Evolutionary conservation across 2,888 invertebrate genomes (phyloP), one percentile per base, ranked within the genome.

Genomic region (Machimus rusticus): DNA sequence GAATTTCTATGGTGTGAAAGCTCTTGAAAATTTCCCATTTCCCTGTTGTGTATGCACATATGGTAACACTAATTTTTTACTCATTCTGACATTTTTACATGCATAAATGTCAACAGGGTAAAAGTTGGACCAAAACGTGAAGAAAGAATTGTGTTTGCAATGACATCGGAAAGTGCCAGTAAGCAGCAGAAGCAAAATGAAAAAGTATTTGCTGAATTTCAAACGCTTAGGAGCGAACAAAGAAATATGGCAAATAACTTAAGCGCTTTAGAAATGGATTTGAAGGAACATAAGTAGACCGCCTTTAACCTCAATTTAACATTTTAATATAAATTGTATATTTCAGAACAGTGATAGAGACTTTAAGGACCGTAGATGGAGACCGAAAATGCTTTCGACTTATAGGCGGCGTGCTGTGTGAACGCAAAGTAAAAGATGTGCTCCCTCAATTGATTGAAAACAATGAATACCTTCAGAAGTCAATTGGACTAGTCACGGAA

Each of bases 211-310:
- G 94, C 95, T 81, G 97, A 96, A 87, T 99, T 99, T 93, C 98
- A 99, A 93, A 94, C 94, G 88, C 94, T 99, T 86, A 94, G 99
- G 77, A 95, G 95, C 90, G 98, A 99, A 91, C 99, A 99, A 93
- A 94, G 98, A 90, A 95, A 95, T 90, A 93, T 98, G 90, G 97
- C 97, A 39, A 95, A 95, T 90, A 99, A 98, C 94, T 94, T 99
- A 88, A 96, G 97, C 0, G 98, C 99, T 93, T 94, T 99, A 90
- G 98, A 99, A 94, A 95, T 96, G 94, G 99, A 99, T 93, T 94
- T 97, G 89, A 98, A 97, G 92, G 99, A 99, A 93, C 99, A 99
- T 94, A 98, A 97, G 99, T 99, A 94, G 94, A 94, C 88, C 76
- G 8, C 34, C 34, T 86, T 79, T 84, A 86, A 89, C 91, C 89